These are phyloP conservation scores for Onychostruthus taczanowskii DNA, from an alignment of 2,113 vertebrate genomes.

Conservation along the genomic window DNA sequence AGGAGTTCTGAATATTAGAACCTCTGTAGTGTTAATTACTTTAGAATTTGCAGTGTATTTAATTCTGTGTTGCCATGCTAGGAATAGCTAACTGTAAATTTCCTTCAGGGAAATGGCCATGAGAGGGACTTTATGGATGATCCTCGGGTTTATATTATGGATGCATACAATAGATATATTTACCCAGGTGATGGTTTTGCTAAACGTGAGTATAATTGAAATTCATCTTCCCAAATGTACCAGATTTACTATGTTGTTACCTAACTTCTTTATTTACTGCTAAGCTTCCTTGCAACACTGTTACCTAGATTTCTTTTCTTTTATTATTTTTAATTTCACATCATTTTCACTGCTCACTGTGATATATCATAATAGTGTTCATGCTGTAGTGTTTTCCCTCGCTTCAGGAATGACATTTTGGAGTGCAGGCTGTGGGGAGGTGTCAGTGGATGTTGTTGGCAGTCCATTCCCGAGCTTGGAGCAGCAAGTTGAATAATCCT, in stretches of 20 bases:
- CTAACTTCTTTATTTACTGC: not conserved
- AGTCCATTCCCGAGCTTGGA: not conserved
- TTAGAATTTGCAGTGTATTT: not conserved
- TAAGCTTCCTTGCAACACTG: not conserved
- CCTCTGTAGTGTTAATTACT: not conserved
- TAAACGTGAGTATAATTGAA: constrained; percentile 83
- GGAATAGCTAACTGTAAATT: not conserved
- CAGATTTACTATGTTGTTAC: not conserved
- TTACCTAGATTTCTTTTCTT: not conserved
- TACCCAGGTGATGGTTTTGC: constrained; percentile 90
- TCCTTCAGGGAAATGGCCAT: constrained; percentile 90
- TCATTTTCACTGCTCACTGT: not conserved
- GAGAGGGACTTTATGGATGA: constrained; percentile 94
- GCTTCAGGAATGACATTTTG: not conserved
- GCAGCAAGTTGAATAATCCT: not conserved
- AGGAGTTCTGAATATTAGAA: not conserved
- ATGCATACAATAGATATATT: constrained; percentile 92
- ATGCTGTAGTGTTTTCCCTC: not conserved
- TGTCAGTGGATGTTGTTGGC: not conserved
- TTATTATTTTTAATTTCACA: not conserved
- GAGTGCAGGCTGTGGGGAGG: not conserved
- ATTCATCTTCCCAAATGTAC: not conserved
- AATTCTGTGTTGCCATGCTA: not conserved
- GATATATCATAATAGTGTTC: not conserved
- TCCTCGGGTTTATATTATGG: constrained; percentile 92